These are phyloP conservation scores for Heliocidaris erythrogramma DNA, from an alignment of 35 echinoderm and acorn worm species.

Conservation along the genomic window DNA sequence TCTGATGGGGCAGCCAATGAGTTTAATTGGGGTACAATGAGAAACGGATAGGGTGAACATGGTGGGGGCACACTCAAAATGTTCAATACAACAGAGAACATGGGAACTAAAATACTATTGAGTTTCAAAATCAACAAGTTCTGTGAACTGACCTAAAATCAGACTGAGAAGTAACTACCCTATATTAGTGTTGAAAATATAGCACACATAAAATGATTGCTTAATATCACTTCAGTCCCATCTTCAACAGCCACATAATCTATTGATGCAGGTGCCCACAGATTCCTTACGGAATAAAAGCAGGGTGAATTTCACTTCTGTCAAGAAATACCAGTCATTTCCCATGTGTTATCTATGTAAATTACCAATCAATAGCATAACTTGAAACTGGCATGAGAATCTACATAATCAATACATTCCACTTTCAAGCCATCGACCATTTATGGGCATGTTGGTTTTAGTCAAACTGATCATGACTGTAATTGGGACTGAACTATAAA, in stretches of 20 bases:
- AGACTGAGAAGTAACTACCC: not conserved
- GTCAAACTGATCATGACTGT: not conserved
- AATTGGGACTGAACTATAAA: not conserved
- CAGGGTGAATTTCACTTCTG: not conserved
- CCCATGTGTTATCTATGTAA: not conserved
- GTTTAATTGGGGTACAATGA: slow-evolving; percentile 17
- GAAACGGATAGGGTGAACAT: not conserved
- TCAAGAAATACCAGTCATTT: not conserved
- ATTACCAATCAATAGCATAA: not conserved
- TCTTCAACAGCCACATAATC: not conserved
- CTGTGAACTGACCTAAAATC: not conserved
- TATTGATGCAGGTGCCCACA: not conserved
- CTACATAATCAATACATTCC: not conserved
- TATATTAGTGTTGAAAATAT: not conserved
- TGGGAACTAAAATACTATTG: not conserved
- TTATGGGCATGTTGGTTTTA: slow-evolving; percentile 1
- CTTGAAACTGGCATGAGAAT: not conserved
- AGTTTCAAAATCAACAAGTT: not conserved
- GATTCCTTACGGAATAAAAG: not conserved
- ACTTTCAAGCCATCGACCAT: not conserved
- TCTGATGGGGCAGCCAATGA: not conserved
- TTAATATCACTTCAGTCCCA: not conserved
- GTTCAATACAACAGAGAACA: not conserved
- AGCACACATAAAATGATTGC: too few relatives aligned
- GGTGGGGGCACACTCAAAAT: not conserved